Base-by-base conservation (phyloP, 2,797 vertebrate genomes). In the Phaenicophaeus curvirostris region DNA sequence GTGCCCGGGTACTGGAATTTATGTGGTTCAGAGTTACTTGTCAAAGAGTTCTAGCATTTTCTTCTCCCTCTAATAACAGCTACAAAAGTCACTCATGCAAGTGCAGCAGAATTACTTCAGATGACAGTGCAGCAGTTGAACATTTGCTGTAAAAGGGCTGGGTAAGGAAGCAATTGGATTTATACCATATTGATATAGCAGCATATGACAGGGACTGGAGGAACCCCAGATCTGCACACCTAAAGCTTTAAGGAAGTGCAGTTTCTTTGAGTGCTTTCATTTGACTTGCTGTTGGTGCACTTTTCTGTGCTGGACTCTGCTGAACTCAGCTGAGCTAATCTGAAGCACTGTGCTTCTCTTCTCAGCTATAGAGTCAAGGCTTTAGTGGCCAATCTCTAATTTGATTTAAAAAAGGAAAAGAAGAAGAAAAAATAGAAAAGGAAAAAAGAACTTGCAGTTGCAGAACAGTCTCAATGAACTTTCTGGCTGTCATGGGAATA, bases 241-340 rank as follows among this genome's bases (percentile, higher is more conserved):
- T 27, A 4, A 44, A n/a, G 17, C 79, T 76, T 58, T 8, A 27
- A 50, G 39, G 30, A 76, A 27, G 31, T 61, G 90, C n/a, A 62
- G 20, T 37, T 79, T 14, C 67, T 86, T 73, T 44, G 48, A 17
- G 50, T 71, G 28, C 41, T 85, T 48, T 80, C 42, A 37, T 92
- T 69, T 58, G 55, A 62, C 53, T 81, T 91, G 87, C 85, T 93
- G 21, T 1, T 41, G 24, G 55, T 92, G 85, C 50, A 41, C 4
- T 90, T 92, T 62, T 67, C 79, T 50, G 33, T 79, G 73, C 59
- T 41, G 62, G 37, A 24, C 82, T 92, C 62, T 79, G 92, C 67
- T 93, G 87, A 93, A 51, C 77, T 91, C 94, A 85, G 57, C 85
- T 51, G 81, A 89, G 50, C 71, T 93, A 27, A 71, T 65, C 57